phyloP scores from a whole-genome alignment of 2,888 invertebrate species.

The Xestia ashworthii region DNA sequence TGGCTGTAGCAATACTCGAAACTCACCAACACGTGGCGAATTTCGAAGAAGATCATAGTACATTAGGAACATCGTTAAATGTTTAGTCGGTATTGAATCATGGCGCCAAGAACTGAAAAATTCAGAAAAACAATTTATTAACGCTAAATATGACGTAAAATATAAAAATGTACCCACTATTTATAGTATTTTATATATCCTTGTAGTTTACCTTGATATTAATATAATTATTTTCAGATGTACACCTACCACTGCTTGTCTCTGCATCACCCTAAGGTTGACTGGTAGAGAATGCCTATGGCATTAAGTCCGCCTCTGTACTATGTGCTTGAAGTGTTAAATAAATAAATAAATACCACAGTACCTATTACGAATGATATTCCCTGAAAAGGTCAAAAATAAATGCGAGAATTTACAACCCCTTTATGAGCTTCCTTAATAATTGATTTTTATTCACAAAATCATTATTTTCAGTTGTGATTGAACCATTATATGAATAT shows the following conservation, averaged over 20 bases:
- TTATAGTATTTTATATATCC: too few species aligned
- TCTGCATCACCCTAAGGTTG: too few species aligned
- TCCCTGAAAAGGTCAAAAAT: background rate
- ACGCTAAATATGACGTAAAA: background rate
- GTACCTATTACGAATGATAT: background rate
- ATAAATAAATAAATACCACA: too few species aligned
- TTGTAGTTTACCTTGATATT: too few species aligned
- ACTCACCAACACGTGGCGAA: slow-evolving; percentile 56
- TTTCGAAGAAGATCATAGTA: slow-evolving; percentile 40
- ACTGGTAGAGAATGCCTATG: too few species aligned
- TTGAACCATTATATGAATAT: slow-evolving; percentile 3
- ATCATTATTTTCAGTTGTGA: background rate
- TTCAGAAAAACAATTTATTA: background rate
- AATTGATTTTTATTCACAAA: background rate
- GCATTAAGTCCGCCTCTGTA: too few species aligned
- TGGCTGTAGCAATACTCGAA: slow-evolving; percentile 13
- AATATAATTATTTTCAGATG: too few species aligned
- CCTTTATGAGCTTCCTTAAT: background rate
- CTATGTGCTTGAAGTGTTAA: too few species aligned
- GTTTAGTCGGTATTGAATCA: slow-evolving; percentile 4
- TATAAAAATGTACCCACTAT: too few species aligned
- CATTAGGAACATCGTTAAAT: slow-evolving; percentile 33
- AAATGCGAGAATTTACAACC: background rate
- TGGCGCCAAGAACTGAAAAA: background rate
- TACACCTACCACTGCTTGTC: too few species aligned